A percentile compares a stretch with the other conserved stretches of the same genome.
Conservation (phyloP, 2,888 invertebrate species). For the Tillus elongatus region DNA sequence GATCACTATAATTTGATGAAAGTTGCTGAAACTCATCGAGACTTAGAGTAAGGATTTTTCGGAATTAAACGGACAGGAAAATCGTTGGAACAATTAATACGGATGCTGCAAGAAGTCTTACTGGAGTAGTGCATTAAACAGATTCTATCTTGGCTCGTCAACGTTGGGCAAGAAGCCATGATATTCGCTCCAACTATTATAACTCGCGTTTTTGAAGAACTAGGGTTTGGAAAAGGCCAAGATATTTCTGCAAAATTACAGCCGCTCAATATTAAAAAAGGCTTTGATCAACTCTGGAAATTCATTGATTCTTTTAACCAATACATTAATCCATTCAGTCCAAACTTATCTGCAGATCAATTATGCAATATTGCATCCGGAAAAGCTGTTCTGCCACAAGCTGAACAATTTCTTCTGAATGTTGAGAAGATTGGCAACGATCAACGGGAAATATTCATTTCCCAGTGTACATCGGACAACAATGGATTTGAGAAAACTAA, state of each 20-base stretch:
- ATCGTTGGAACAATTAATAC: background rate
- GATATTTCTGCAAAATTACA: too few species aligned
- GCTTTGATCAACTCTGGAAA: too few species aligned
- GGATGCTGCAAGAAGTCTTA: constrained; percentile 4
- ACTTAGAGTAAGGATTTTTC: constrained; percentile 5
- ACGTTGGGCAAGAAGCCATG: too few species aligned
- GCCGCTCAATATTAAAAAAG: too few species aligned
- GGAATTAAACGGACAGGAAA: background rate
- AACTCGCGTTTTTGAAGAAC: too few species aligned
- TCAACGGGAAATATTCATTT: constrained; percentile 9
- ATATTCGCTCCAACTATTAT: too few species aligned
- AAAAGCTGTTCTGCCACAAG: constrained; percentile 9
- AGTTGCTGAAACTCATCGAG: constrained; percentile 10
- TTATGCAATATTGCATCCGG: constrained; percentile 9
- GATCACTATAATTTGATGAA: constrained; percentile 6
- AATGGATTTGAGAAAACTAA: too few species aligned
- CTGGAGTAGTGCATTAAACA: constrained; percentile 9
- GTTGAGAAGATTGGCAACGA: constrained; percentile 8
- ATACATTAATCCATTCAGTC: background rate
- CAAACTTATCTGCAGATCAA: constrained; percentile 6
- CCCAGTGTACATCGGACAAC: constrained; percentile 8
- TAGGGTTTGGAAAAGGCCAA: too few species aligned
- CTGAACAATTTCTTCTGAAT: constrained; percentile 6
- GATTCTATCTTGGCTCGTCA: constrained; percentile 7
- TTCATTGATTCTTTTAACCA: too few species aligned